Base-by-base conservation (phyloP, 2,113 vertebrate species). In the Trichechus manatus region DNA sequence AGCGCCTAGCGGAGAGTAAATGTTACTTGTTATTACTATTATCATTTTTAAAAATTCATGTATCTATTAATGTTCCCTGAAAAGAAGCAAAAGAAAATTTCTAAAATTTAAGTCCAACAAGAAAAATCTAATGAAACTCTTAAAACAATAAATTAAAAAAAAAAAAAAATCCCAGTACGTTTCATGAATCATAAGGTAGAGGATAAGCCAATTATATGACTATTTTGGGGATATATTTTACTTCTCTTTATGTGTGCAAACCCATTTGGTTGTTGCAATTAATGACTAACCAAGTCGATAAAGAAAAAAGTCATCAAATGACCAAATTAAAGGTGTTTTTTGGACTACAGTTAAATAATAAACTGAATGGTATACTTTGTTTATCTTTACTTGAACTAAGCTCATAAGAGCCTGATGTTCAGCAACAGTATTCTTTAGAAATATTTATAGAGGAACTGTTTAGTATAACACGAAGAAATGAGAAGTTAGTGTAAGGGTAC, bases 351-450 rank as follows among this genome's bases (percentile, higher is more conserved):
- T 89, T 89, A 87, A 94, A 92, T 63, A 96, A 61, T 50, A 50
- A 42, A 94, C 27, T 89, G 53, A 88, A 93, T 50, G 33, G 11
- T 94, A 91, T 36, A 31, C 2, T 3, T 85, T 36, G 56, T 78
- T 93, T 91, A 88, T 86, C 61, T 94, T 88, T 82, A 6, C 47
- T 95, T 87, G 23, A 97, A 86, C 74, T 47, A 95, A 80, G 31
- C 36, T 72, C 50, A 81, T 64, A 89, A 87, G 92, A 92, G 27
- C 39, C 64, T 87, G 9, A 79, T 1, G 72, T 33, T 79, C 31
- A 87, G 59, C 23, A 80, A 87, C 2, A 95, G 42, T 23, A 72
- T 87, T 87, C 50, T 50, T 89, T 44, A 87, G 80, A 96, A 86
- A 84, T 87, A 92, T 81, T 90, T 87, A 86, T 14, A 79, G 29